A percentile compares a stretch with the other conserved stretches of the same genome.
phyloP scores from a whole-genome alignment of 35 echinoderm and acorn worm species.

The Lytechinus variegatus region DNA sequence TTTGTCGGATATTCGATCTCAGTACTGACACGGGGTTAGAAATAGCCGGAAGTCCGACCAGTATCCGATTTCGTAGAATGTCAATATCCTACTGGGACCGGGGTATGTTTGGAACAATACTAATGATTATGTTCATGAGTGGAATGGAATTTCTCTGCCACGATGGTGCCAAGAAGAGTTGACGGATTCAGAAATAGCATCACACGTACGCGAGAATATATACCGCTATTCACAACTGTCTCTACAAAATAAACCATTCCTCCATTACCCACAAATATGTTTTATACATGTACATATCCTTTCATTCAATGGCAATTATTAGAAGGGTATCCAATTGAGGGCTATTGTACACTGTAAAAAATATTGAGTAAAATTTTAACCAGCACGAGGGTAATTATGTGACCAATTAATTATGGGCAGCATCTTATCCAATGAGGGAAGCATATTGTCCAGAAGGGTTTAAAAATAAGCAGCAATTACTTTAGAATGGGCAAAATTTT shows the following conservation, averaged over 20 bases:
- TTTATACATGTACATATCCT: neutral
- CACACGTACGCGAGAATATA: neutral
- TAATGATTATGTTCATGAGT: neutral
- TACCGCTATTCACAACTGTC: no score
- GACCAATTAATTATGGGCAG: no score
- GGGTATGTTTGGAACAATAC: neutral
- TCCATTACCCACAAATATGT: neutral
- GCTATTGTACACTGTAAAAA: no score
- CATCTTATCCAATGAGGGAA: no score
- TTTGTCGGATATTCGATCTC: neutral
- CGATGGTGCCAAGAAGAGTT: neutral
- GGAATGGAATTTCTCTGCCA: neutral
- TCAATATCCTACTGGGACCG: constrained; percentile 14
- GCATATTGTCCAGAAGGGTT: no score
- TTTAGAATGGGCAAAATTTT: no score
- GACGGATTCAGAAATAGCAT: neutral
- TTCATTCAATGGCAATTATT: neutral
- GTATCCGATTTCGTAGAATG: constrained; percentile 5
- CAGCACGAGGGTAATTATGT: no score
- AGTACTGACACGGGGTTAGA: neutral
- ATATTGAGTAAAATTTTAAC: no score
- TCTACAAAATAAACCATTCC: neutral
- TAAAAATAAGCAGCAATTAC: no score
- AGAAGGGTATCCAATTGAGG: no score
- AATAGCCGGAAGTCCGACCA: neutral